These are phyloP conservation scores for Cyphomyrmex costatus DNA, from an alignment of 1,140 invertebrate genomes.

Conservation along the genomic window DNA sequence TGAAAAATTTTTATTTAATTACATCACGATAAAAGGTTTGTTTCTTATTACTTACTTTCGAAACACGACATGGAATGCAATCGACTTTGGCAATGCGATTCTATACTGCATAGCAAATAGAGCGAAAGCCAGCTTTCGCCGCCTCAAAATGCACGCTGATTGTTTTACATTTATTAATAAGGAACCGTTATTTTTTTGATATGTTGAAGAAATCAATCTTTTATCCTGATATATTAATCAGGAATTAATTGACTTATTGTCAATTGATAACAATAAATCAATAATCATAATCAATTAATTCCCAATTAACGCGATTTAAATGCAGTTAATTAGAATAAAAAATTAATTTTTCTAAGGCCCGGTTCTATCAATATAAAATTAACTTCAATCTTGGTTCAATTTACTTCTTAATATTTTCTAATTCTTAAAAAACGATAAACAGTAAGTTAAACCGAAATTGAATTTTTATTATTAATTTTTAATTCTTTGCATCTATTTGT, in stretches of 20 bases:
- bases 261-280: no score
- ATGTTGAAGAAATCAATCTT: no score
- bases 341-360: not conserved
- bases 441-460: no score
- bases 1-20: not conserved
- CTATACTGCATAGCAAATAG: constrained; percentile 20
- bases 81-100: not conserved
- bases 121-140: constrained; percentile 31
- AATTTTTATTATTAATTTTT: no score
- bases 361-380: no score
- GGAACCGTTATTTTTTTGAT: no score
- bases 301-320: not conserved
- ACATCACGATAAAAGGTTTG: not conserved
- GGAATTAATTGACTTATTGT: no score
- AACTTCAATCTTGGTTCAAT: no score
- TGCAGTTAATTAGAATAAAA: not conserved
- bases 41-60: constrained; percentile 35
- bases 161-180: not conserved
- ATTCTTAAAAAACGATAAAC: no score
- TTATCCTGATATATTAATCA: no score
- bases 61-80: not conserved
- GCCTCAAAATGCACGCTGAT: not conserved
- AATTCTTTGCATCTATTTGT: no score
- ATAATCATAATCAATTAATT: constrained; percentile 8
- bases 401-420: no score